Evolutionary conservation across 1,140 invertebrate genomes (phyloP).

Genomic region (Xylocopa sonorina): DNA sequence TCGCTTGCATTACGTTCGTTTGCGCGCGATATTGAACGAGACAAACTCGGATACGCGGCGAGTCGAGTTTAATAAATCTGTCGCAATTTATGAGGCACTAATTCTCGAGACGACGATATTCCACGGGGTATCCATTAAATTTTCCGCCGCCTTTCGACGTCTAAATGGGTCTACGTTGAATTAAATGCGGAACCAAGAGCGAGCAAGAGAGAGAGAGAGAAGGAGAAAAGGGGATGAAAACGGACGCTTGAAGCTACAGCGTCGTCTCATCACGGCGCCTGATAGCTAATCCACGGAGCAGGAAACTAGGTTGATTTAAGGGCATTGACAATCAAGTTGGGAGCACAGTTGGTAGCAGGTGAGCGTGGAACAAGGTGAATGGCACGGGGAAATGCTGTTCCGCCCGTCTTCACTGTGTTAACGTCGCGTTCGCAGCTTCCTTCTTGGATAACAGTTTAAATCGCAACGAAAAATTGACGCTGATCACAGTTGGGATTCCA

Average conservation of each 20-base stretch:
- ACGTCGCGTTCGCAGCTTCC: slow-evolving; percentile 22
- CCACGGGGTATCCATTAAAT: neutral
- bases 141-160: slow-evolving; percentile 1
- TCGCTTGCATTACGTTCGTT: neutral
- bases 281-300: slow-evolving; percentile 38
- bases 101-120: neutral
- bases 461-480: slow-evolving; percentile 15
- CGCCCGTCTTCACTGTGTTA: slow-evolving; percentile 3
- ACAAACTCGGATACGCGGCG: neutral
- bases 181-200: neutral
- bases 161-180: neutral
- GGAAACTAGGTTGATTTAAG: slow-evolving; percentile 56
- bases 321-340: slow-evolving; percentile 61
- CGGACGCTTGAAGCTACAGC: neutral
- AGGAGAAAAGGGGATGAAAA: too few species aligned
- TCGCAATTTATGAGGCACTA: slow-evolving; percentile 16
- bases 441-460: neutral
- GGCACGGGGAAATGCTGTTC: slow-evolving; percentile 12
- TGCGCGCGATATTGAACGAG: neutral
- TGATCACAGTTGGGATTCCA: too few species aligned
- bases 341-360: slow-evolving; percentile 54
- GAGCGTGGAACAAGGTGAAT: slow-evolving; percentile 36
- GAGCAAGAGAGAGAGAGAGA: too few species aligned
- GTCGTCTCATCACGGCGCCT: slow-evolving; percentile 15
- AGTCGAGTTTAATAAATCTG: neutral